Conservation (phyloP, 2,113 vertebrate species). For the Tyto alba region DNA sequence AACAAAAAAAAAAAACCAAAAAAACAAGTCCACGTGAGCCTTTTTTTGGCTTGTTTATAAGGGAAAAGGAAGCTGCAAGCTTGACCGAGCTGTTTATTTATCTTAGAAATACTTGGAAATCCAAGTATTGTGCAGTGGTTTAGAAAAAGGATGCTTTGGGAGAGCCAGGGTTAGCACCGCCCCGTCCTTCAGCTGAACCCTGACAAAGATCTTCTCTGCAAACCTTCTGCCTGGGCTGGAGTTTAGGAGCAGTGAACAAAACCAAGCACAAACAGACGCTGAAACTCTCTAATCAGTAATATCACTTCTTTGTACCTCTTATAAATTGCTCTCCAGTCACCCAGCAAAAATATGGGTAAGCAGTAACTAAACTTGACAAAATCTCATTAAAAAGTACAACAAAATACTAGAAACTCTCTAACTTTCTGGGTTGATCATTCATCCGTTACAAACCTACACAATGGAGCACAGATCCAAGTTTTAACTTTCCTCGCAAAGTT, state of each 20-base stretch:
- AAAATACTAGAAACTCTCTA: slow-evolving; percentile 6
- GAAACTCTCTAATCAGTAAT: not conserved
- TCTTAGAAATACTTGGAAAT: slow-evolving; percentile 3
- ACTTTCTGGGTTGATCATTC: slow-evolving; percentile 19
- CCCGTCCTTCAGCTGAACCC: slow-evolving; percentile 2
- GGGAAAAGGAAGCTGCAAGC: not conserved
- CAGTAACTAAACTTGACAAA: slow-evolving; percentile 15
- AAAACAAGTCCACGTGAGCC: not conserved
- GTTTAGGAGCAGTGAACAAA: not conserved
- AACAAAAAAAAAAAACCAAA: too few relatives aligned
- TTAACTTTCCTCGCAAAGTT: slow-evolving; percentile 11
- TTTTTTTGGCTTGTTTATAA: slow-evolving; percentile 5
- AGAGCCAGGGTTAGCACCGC: not conserved
- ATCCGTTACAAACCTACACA: slow-evolving; percentile 20
- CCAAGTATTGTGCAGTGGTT: not conserved
- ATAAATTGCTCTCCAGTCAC: slow-evolving; percentile 16
- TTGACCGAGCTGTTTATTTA: not conserved
- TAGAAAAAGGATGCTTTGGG: not conserved
- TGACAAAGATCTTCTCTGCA: not conserved
- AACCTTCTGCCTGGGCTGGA: not conserved
- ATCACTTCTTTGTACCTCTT: not conserved
- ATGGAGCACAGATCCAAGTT: slow-evolving; percentile 3
- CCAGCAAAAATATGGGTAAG: not conserved
- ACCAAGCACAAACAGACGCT: not conserved
- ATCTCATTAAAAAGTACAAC: slow-evolving; percentile 33